Evolutionary conservation across 1,140 invertebrate genomes (phyloP), one percentile per base, ranked within the genome.

Genomic region (Pteromalus puparum): DNA sequence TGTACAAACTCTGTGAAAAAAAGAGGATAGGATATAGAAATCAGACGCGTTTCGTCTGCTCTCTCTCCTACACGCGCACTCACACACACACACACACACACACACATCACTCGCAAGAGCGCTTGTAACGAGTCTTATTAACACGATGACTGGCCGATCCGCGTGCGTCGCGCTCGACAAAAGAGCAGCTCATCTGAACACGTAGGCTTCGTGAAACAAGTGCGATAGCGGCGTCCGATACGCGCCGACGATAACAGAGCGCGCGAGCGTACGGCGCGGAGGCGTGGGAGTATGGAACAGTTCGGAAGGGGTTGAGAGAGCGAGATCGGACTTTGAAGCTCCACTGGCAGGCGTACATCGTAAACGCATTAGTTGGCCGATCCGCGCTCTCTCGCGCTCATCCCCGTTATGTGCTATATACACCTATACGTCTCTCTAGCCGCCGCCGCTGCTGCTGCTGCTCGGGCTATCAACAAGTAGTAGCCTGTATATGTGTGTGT

Each of bases 281-380:
- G 21, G 73, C 73, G 73, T 74, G 73, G 38, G 73, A 74, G 73
- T 38, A 34, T 34, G 0, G 12, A 13, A 26, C 68, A 72, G 68
- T 72, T 28, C 13, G 21, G 61, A 74, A 65, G 67, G 13, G 26
- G 68, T 28, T 46, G 53, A 76, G 48, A 26, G 53, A 65, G 78
- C 61, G 53, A 78, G 83, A 83, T 78, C 85, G 88, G 88, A 90
- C 89, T 90, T 90, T 91, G 90, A 90, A 89, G 90, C 87, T 18
- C n/a, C 26, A 88, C 88, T 90, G 90, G 90, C 90, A 90, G 87
- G 61, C 84, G 83, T 85, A 91, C 90, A 91, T 90, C 88, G 89
- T 88, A 90, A 91, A 89, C 88, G 89, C 90, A 91, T 91, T 91
- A 90, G 89, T 89, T 87, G 81, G 28, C n/a, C 34, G 24, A 61